phyloP scores from a whole-genome alignment of 2,113 vertebrate species.

The Numida meleagris region DNA sequence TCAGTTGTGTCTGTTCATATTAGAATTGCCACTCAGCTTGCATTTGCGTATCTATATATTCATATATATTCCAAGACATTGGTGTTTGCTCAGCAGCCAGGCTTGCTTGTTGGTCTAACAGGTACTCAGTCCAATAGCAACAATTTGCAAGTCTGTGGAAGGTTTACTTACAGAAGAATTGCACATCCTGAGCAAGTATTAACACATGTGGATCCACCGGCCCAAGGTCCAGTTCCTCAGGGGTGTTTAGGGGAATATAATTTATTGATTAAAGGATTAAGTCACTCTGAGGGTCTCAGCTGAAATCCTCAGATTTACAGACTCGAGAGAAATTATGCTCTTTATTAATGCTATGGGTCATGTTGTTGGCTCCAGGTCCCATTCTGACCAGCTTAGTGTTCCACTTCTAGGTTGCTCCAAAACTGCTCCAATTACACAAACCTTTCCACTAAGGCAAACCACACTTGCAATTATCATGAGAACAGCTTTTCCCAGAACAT shows the following conservation, averaged over 20 bases:
- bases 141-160: neutral
- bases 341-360: conserved; percentile 35
- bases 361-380: conserved; percentile 17
- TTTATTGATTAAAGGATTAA: conserved; percentile 64
- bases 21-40: neutral
- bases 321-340: neutral
- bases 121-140: neutral
- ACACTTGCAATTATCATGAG: conserved; percentile 22
- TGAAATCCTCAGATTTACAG: conserved; percentile 10
- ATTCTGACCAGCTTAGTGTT: neutral
- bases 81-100: neutral
- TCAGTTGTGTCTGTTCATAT: neutral
- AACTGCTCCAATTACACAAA: neutral
- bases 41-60: neutral
- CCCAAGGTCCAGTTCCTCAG: neutral
- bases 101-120: neutral
- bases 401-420: neutral
- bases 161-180: neutral
- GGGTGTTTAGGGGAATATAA: conserved; percentile 41
- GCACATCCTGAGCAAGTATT: neutral
- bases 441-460: neutral
- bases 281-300: conserved; percentile 33
- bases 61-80: neutral
- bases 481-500: neutral
- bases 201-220: neutral